Base-by-base conservation (phyloP, 2,113 vertebrate species). In the Gasterosteus nipponicus region DNA sequence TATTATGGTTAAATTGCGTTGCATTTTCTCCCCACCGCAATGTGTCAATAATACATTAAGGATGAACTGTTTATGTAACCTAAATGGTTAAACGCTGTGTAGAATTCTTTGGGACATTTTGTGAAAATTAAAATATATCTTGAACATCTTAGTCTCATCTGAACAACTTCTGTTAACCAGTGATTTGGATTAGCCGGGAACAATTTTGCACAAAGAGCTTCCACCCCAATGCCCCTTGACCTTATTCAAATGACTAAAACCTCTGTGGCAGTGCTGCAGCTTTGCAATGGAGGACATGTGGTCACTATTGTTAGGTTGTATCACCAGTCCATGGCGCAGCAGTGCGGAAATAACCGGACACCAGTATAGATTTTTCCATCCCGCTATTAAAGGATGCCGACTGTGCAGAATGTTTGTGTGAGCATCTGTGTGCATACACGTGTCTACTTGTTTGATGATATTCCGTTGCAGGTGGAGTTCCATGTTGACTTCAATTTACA, bases 281-380 rank as follows among this genome's bases (percentile, higher is more conserved):
- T 74, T 77, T 69, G 87, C 64, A 66, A 65, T 42, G 53, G 78
- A 70, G 81, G 87, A 85, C 86, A 90, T 87, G 82, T 89, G 76
- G 84, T 80, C 81, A 79, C 75, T 59, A 58, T 89, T 78, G 75
- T 75, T 62, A 73, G 78, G 66, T 82, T 80, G 81, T 80, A 81
- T 81, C 73, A 81, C 39, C 71, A 81, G 77, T 72, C 75, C 64
- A 35, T 15, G 11, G 65, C 35, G 56, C 75, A 83, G 76, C 78
- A 60, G 84, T 64, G 83, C 79, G 66, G 88, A 92, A 88, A 92
- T 90, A 94, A 92, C 89, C 16, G 59, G 83, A 90, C 74, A 88
- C 83, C 77, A 71, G 77, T 93, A 94, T 94, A 86, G 92, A 94
- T 94, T 93, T 94, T 95, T 94, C 93, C 93, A 89, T 90, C 73